Percentiles rank a stretch among this genome's conserved stretches.
phyloP scores from a whole-genome alignment of 2,797 vertebrate species.

The Anabacerthia variegaticeps region DNA sequence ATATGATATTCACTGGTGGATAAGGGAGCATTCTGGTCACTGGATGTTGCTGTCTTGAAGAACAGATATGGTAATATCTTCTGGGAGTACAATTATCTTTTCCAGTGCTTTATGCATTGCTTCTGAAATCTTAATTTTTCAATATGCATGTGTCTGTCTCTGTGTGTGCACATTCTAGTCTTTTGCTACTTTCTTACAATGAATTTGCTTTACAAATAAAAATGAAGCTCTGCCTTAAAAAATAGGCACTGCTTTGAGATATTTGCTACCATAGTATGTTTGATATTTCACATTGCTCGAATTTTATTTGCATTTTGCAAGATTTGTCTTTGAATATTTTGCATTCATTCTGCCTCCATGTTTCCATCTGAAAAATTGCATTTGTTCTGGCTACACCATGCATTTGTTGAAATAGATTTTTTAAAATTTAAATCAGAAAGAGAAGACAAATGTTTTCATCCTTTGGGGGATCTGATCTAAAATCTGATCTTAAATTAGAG shows the following conservation, averaged over 20 bases:
- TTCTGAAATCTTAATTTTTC: neutral
- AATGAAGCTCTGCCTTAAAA: neutral
- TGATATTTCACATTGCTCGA: neutral
- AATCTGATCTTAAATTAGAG: neutral
- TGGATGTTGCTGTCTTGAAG: neutral
- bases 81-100: neutral
- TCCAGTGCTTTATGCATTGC: neutral
- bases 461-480: neutral
- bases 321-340: neutral
- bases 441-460: neutral
- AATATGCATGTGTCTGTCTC: neutral
- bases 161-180: neutral
- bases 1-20: accelerated
- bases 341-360: neutral
- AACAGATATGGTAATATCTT: neutral
- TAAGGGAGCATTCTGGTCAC: neutral
- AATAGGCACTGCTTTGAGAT: neutral
- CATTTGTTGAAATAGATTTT: neutral
- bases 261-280: neutral
- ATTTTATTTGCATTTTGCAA: neutral
- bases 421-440: neutral
- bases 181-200: neutral
- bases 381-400: neutral
- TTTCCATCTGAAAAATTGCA: neutral
- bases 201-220: neutral